phyloP scores from a whole-genome alignment of 2,888 invertebrate species.

The Deroplatys truncata region DNA sequence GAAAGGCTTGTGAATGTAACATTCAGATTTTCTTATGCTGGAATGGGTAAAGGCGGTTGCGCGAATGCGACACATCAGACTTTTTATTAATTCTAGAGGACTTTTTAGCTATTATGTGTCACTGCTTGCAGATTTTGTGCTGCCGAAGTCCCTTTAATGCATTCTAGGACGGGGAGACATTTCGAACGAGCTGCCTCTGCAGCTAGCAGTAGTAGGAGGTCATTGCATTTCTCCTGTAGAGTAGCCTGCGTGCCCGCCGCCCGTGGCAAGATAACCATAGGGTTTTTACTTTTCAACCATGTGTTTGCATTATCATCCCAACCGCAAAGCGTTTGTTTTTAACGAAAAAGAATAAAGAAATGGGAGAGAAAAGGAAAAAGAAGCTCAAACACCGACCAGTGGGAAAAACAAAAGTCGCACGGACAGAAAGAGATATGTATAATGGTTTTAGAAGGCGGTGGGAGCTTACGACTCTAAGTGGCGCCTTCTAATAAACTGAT shows the following conservation, averaged over 20 bases:
- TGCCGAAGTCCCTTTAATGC: too few species aligned
- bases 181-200: too few species aligned
- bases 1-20: too few species aligned
- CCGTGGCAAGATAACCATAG: not conserved
- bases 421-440: not conserved
- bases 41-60: too few species aligned
- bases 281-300: not conserved
- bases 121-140: too few species aligned
- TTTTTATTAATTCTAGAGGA: too few species aligned
- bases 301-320: not conserved
- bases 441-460: not conserved
- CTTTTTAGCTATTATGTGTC: too few species aligned
- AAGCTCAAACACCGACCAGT: not conserved
- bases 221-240: not conserved
- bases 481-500: constrained; percentile 10
- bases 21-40: too few species aligned
- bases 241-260: not conserved
- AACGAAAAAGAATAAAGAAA: not conserved
- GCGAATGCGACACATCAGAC: too few species aligned
- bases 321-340: not conserved
- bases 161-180: too few species aligned
- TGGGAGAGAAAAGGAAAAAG: not conserved
- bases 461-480: not conserved
- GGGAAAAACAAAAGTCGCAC: not conserved
- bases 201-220: not conserved